Percentiles rank a stretch among this genome's conserved stretches.
These are phyloP conservation scores for Mohoua ochrocephala DNA, from an alignment of 2,113 vertebrate genomes.

Conservation along the genomic window DNA sequence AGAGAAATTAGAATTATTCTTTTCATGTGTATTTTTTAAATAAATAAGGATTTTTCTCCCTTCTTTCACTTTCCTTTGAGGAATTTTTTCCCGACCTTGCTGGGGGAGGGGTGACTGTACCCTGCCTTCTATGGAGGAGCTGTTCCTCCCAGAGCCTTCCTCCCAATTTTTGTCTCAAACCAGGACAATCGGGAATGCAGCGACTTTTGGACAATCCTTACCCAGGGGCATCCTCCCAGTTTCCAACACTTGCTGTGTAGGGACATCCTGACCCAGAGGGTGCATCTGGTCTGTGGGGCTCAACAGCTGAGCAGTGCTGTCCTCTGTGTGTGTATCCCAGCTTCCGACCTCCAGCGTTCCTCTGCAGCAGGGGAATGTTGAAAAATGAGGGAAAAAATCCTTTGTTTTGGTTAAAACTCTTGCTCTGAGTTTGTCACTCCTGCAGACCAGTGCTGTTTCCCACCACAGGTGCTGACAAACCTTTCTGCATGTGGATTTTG, in stretches of 20 bases:
- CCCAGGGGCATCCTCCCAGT: neutral
- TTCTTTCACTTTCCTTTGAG: too few species aligned
- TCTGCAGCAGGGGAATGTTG: accelerated
- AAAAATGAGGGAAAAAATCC: neutral
- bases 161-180: too few species aligned
- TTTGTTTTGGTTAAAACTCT: neutral
- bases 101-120: too few species aligned
- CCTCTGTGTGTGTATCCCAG: neutral
- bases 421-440: neutral
- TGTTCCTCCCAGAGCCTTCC: too few species aligned
- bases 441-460: neutral
- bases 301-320: neutral
- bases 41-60: too few species aligned
- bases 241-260: accelerated
- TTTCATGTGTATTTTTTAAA: too few species aligned
- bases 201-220: neutral
- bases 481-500: neutral
- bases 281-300: neutral
- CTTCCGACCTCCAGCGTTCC: neutral
- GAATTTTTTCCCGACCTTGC: too few species aligned
- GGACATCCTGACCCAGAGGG: neutral
- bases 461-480: neutral
- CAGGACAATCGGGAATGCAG: accelerated
- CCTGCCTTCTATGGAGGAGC: too few species aligned
- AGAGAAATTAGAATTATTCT: too few species aligned